Evolutionary conservation across 2,797 vertebrate genomes (phyloP).

Genomic region (Poeciliopsis paucimaculata): DNA sequence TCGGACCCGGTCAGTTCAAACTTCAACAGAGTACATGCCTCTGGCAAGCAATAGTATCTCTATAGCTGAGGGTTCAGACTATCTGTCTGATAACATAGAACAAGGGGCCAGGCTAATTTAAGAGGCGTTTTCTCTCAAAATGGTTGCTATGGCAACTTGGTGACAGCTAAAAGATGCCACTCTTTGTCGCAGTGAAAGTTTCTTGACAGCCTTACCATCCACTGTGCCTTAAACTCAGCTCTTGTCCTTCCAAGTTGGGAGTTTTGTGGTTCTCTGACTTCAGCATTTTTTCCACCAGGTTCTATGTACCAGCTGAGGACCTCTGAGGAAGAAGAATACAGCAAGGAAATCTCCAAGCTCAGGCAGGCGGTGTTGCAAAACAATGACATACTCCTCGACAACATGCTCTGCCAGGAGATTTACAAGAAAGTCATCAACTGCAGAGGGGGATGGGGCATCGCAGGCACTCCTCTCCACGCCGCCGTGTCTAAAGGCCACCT

Average conservation of each 20-base stretch:
- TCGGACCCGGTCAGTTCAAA: too few species aligned
- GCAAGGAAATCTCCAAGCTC: constrained; percentile 82
- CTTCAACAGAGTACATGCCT: too few species aligned
- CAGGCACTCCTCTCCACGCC: constrained; percentile 87
- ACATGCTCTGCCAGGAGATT: constrained; percentile 86
- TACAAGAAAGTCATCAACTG: constrained; percentile 88
- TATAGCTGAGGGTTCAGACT: too few species aligned
- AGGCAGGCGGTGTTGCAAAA: constrained; percentile 83
- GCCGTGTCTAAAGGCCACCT: constrained; percentile 85
- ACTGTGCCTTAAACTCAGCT: not conserved
- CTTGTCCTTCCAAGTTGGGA: not conserved
- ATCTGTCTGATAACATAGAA: too few species aligned
- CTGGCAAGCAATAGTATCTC: too few species aligned
- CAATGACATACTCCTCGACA: constrained; percentile 78
- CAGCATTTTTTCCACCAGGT: constrained; percentile 34
- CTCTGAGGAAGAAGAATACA: constrained; percentile 75
- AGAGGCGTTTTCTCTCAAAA: not conserved
- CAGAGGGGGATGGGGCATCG: constrained; percentile 90
- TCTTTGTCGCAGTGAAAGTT: not conserved
- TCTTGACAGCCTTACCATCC: not conserved
- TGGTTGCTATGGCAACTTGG: not conserved
- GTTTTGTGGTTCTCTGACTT: not conserved
- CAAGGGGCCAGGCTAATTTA: too few species aligned
- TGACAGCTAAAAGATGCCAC: not conserved
- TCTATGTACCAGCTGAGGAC: constrained; percentile 85